A percentile compares a stretch with the other conserved stretches of the same genome.
phyloP scores from a whole-genome alignment of 2,797 vertebrate species.

The Huso huso region DNA sequence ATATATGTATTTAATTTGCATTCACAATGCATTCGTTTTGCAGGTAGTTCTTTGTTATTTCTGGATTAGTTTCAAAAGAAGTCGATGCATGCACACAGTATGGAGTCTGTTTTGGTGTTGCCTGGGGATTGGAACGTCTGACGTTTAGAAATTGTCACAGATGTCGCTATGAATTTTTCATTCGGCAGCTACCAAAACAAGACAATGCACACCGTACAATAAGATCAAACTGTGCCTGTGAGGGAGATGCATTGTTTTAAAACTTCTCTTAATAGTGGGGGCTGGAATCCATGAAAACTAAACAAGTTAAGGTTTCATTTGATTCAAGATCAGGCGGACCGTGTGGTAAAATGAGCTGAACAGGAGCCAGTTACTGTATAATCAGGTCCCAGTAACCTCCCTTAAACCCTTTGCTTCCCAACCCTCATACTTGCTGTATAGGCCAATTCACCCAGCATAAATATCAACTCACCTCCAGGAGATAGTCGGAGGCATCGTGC shows the following conservation, averaged over 20 bases:
- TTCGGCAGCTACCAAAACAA: background rate
- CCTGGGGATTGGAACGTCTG: background rate
- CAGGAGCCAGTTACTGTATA: too few relatives aligned
- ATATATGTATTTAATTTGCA: background rate
- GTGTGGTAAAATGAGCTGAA: background rate
- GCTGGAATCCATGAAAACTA: too few relatives aligned
- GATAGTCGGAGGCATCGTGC: conserved; percentile 68
- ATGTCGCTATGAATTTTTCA: background rate
- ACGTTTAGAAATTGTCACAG: background rate
- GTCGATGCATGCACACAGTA: too few relatives aligned
- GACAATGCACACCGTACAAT: background rate
- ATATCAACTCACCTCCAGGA: conserved; percentile 67
- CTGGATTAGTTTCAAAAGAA: too few relatives aligned
- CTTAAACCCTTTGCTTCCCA: too few relatives aligned
- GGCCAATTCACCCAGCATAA: background rate
- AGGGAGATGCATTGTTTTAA: too few relatives aligned
- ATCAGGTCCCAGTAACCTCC: too few relatives aligned
- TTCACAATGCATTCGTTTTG: conserved; percentile 1
- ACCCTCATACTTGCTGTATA: background rate
- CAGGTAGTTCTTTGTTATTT: background rate
- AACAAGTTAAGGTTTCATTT: too few relatives aligned
- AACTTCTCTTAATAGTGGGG: too few relatives aligned
- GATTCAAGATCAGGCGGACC: too few relatives aligned
- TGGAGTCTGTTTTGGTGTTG: background rate
- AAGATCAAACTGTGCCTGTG: too few relatives aligned